These are phyloP conservation scores for Lithophane socia DNA, from an alignment of 2,888 invertebrate species.

Conservation along the genomic window DNA sequence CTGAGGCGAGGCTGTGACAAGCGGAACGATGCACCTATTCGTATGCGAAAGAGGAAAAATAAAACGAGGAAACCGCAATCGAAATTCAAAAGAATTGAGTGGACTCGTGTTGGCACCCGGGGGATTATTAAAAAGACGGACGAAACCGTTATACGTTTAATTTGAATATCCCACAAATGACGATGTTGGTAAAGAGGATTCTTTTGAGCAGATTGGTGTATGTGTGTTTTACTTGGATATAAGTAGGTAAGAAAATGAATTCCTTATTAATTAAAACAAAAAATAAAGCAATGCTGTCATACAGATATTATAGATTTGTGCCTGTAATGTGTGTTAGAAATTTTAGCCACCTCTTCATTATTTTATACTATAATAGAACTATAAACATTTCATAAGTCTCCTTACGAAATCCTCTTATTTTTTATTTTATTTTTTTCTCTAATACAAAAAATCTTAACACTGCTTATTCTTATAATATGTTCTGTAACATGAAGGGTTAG, in stretches of 20 bases:
- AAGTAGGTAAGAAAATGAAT: neutral
- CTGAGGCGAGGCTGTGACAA: constrained; percentile 26
- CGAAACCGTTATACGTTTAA: constrained; percentile 10
- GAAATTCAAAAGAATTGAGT: constrained; percentile 53
- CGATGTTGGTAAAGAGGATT: neutral
- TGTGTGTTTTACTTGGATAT: neutral
- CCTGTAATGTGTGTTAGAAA: neutral
- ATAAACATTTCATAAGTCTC: neutral
- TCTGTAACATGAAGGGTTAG: too few species aligned
- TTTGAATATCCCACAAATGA: constrained; percentile 17
- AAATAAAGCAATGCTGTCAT: neutral
- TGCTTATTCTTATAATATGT: too few species aligned
- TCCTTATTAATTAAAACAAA: neutral
- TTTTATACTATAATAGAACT: neutral
- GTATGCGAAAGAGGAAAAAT: constrained; percentile 27
- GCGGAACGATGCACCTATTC: constrained; percentile 26
- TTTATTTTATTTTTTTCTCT: too few species aligned
- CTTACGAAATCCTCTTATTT: neutral
- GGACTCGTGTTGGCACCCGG: constrained; percentile 23
- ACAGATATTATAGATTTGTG: neutral
- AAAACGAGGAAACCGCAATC: constrained; percentile 38
- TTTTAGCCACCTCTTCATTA: neutral
- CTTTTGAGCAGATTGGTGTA: neutral
- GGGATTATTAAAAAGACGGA: constrained; percentile 28
- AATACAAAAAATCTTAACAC: too few species aligned